Evolutionary conservation across 2,113 vertebrate species (phyloP).

Genomic region (Astatotilapia flaviijosephi): DNA sequence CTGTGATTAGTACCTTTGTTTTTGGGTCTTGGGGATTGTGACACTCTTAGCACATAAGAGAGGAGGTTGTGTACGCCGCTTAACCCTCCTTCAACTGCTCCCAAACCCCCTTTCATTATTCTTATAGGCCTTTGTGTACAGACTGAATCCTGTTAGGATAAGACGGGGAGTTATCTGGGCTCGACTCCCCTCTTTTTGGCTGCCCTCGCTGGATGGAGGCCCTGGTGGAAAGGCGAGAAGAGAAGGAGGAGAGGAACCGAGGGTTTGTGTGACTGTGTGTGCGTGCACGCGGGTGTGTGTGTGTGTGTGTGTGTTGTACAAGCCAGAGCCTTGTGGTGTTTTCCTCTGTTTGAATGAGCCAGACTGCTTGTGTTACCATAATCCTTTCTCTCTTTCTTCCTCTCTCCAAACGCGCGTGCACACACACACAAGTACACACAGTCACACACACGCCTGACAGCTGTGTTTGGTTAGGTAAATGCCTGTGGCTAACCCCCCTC

Average conservation of each 20-base stretch:
- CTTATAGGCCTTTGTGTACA: constrained; percentile 64
- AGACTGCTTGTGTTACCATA: constrained; percentile 61
- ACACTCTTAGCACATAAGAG: constrained; percentile 46
- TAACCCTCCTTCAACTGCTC: constrained; percentile 63
- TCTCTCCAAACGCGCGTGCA: constrained; percentile 4
- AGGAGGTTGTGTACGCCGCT: constrained; percentile 59
- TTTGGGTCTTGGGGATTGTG: constrained; percentile 51
- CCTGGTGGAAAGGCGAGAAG: constrained; percentile 37
- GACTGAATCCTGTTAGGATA: constrained; percentile 71
- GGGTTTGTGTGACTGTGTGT: not conserved
- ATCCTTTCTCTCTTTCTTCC: constrained; percentile 54
- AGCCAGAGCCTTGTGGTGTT: constrained; percentile 52
- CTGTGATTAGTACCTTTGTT: constrained; percentile 65
- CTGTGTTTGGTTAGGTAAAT: constrained; percentile 75
- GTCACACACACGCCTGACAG: constrained; percentile 40
- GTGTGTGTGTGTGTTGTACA: not conserved
- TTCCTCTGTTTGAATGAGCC: constrained; percentile 57
- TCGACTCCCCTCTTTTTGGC: constrained; percentile 54
- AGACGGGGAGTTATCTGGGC: constrained; percentile 64
- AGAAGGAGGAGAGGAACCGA: constrained; percentile 6
- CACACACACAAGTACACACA: not conserved
- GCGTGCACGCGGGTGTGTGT: not conserved
- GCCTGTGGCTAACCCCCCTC: constrained; percentile 42
- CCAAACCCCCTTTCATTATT: constrained; percentile 65
- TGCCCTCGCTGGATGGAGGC: constrained; percentile 53